Conservation (phyloP, 2,888 invertebrate genomes). For the Pandemis corylana region DNA sequence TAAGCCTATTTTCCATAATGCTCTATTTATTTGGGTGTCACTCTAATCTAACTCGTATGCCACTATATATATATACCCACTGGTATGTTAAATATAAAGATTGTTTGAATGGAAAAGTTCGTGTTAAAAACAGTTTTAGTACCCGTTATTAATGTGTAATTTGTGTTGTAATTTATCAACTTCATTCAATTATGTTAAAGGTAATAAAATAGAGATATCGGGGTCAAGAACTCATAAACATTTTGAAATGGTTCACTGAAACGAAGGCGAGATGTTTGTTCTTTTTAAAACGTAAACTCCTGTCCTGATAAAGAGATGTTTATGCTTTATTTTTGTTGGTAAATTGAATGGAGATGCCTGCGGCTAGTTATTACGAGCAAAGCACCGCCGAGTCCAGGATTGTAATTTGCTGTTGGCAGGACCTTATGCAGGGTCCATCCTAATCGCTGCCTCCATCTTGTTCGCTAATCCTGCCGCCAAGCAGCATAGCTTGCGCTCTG, state of each 20-base stretch:
- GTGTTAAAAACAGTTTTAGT: neutral
- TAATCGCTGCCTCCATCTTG: no score
- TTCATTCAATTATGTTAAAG: neutral
- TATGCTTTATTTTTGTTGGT: conserved; percentile 34
- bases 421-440: no score
- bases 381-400: conserved; percentile 3
- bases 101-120: neutral
- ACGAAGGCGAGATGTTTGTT: conserved; percentile 11
- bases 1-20: no score
- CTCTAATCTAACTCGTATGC: no score
- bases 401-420: no score
- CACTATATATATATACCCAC: no score
- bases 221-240: conserved; percentile 1
- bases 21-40: no score
- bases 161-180: neutral
- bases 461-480: no score
- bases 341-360: conserved; percentile 25
- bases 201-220: neutral
- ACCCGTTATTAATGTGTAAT: neutral
- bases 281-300: conserved; percentile 17
- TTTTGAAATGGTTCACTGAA: conserved; percentile 4
- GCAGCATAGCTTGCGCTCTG: no score
- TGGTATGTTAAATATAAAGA: no score
- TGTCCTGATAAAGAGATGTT: conserved; percentile 18
- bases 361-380: conserved; percentile 25